Evolutionary conservation across 2,888 invertebrate species (phyloP), one percentile per base, ranked within the genome.

Genomic region (Trichogramma evanescens): DNA sequence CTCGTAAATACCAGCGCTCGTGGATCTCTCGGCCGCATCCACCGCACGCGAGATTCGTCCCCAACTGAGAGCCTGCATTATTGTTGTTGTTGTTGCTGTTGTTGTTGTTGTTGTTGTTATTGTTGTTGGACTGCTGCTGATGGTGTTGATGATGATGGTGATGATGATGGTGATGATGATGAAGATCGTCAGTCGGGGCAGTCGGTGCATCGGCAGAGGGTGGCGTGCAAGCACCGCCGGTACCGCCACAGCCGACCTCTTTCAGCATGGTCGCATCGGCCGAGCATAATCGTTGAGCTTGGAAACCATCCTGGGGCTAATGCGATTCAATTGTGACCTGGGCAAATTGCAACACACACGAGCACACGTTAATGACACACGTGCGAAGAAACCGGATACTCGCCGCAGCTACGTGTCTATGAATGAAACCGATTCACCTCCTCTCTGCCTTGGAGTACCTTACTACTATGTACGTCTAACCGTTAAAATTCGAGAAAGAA

Each of bases 1-100:
- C 93, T 68, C 90, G 82, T 60, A 94, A 84, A 76, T 90, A 91
- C 80, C 83, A 84, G 62, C 84, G 78, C 73, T 86, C 86, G 60
- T 81, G 77, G 73, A 87, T 87, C 67, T 81, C 80, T 26, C 80
- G 78, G 58, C 84, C 84, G 74, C 87, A 87, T 55, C 84, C 86
- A 50, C 83, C 82, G 73, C 85, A 85, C 43, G 75, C 75, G 43
- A 78, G 72, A 26, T 26, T 26, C 26, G 26, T 26, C 26, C 26
- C 26, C 26, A 26, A 26, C 26, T 26, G 26, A 62, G 69, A 69
- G 13, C 70, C 64, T 54, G 70, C 70, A 63, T 69, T 69, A 62
- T 67, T 67, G 45, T 45, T 45, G n/a, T 45, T 45, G 2, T 76
- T 75, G 65, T 9, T 45, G 8, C 3, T n/a, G 45, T 3, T 45